phyloP scores from a whole-genome alignment of 2,113 vertebrate genomes.

The Aspidoscelis tigris region DNA sequence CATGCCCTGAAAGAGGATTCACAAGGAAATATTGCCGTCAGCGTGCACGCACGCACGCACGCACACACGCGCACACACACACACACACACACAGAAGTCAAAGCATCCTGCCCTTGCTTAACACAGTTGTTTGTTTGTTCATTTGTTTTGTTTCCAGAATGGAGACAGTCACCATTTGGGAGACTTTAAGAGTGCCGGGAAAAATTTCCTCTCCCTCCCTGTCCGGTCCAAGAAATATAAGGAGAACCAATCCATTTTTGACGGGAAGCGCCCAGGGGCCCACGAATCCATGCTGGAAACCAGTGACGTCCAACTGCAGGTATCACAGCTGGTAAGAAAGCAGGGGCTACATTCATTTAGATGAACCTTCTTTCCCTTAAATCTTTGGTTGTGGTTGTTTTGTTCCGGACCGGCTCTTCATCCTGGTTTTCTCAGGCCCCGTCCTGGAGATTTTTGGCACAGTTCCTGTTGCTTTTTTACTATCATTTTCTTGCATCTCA shows the following conservation, averaged over 20 bases:
- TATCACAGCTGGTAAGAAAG: slow-evolving; percentile 83
- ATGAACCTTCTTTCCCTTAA: no score
- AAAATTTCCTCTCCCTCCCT: slow-evolving; percentile 76
- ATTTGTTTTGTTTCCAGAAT: slow-evolving; percentile 77
- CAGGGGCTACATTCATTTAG: neutral
- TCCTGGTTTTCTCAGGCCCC: neutral
- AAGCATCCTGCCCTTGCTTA: neutral
- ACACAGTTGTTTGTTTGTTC: neutral
- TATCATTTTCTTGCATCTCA: no score
- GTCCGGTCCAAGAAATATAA: slow-evolving; percentile 79
- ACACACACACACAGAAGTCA: neutral
- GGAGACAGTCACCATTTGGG: slow-evolving; percentile 85
- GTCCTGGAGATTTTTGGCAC: no score
- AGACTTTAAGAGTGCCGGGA: slow-evolving; percentile 77
- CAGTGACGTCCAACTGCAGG: slow-evolving; percentile 83
- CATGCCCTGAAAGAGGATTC: neutral
- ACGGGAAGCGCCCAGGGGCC: slow-evolving; percentile 73
- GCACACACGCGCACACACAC: no score
- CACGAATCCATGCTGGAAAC: slow-evolving; percentile 79
- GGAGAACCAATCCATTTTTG: slow-evolving; percentile 77
- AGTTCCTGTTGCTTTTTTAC: no score
- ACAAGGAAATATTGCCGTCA: neutral
- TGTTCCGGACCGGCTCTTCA: neutral
- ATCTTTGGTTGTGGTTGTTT: no score
- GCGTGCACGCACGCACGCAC: no score